Percentiles rank a stretch among this genome's conserved stretches.
Evolutionary conservation across 92 coral and sea anemone genomes (phyloP).

Genomic region (Porites rus): DNA sequence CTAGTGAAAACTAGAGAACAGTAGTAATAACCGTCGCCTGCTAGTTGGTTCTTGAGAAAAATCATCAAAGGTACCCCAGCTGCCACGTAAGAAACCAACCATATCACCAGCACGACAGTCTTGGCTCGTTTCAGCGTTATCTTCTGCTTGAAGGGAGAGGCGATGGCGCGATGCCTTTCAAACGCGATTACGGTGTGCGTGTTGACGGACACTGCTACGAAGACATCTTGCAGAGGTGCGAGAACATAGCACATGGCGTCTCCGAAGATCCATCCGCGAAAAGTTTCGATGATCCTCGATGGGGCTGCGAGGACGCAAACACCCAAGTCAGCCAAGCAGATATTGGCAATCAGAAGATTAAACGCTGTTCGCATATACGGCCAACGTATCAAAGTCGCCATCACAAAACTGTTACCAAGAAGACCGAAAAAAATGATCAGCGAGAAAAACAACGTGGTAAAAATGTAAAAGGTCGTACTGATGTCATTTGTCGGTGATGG

Average conservation of each 20-base stretch:
- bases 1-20: constrained; percentile 35
- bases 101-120: constrained; percentile 49
- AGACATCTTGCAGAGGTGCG: too few species aligned
- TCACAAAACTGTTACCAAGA: constrained; percentile 59
- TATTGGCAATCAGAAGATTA: constrained; percentile 63
- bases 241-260: neutral
- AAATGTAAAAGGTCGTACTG: too few species aligned
- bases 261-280: constrained; percentile 55
- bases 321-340: constrained; percentile 65
- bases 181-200: neutral
- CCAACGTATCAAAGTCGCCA: constrained; percentile 49
- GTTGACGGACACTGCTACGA: neutral
- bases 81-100: constrained; percentile 63
- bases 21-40: neutral
- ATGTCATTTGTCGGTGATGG: too few species aligned
- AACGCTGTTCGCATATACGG: constrained; percentile 35
- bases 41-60: constrained; percentile 12
- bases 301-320: constrained; percentile 65
- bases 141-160: neutral
- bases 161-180: constrained; percentile 2
- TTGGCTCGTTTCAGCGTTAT: constrained; percentile 45
- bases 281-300: constrained; percentile 55
- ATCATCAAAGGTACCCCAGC: constrained; percentile 57
- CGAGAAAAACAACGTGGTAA: constrained; percentile 29
- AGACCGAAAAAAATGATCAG: constrained; percentile 50